Evolutionary conservation across 1,140 invertebrate genomes (phyloP).

Genomic region (Pogonognathellus flavescens): DNA sequence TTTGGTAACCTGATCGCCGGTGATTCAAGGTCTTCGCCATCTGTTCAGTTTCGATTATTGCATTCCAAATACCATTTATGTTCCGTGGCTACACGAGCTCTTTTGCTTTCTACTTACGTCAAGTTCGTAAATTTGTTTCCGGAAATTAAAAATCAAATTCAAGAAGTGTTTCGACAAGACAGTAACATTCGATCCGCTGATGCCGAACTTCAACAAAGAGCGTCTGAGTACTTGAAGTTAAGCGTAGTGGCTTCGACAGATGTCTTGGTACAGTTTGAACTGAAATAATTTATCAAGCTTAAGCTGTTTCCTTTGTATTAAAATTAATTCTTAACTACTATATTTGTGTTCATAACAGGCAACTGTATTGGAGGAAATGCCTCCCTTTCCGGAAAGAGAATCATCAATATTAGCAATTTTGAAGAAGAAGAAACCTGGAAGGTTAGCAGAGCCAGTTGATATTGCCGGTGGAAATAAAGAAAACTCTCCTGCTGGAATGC

Average conservation of each 20-base stretch:
- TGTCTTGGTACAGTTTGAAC: constrained; percentile 82
- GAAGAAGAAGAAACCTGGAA: constrained; percentile 97
- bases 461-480: constrained; percentile 71
- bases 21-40: constrained; percentile 94
- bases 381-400: constrained; percentile 98
- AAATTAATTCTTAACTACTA: background rate
- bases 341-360: constrained; percentile 74
- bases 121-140: constrained; percentile 99
- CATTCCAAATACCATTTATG: constrained; percentile 99
- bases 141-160: constrained; percentile 96
- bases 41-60: constrained; percentile 95
- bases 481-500: constrained; percentile 75
- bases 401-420: constrained; percentile 97
- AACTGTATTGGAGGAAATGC: constrained; percentile 99
- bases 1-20: constrained; percentile 99
- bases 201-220: constrained; percentile 97
- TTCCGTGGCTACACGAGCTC: constrained; percentile 93
- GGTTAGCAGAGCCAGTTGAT: constrained; percentile 84
- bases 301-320: background rate
- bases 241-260: constrained; percentile 96
- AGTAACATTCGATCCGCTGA: constrained; percentile 97
- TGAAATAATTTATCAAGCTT: background rate
- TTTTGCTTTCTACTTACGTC: constrained; percentile 97
- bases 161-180: constrained; percentile 95
- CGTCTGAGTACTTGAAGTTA: constrained; percentile 97